Evolutionary conservation across 2,888 invertebrate genomes (phyloP), one percentile per base, ranked within the genome.

Genomic region (Archips crataeganus): DNA sequence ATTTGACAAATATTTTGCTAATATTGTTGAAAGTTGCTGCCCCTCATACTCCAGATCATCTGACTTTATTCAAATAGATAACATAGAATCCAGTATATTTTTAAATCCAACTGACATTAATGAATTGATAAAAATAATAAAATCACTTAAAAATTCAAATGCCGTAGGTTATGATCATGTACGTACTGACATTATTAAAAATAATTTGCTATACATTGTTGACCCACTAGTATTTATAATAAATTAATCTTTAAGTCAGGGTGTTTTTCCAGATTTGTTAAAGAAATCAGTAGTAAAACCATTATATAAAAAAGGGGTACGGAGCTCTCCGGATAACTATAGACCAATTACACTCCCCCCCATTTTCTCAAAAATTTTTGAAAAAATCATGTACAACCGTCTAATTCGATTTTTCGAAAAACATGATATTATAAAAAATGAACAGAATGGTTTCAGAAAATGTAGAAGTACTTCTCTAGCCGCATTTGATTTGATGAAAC

Each of bases 281-380:
- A 79, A 77, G 60, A 10, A 57, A 2, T 74, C 77, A 0, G 51
- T 77, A 3, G 64, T 79, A 0, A 77, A 75, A 45, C 75, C 77
- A 0, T 10, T 79, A 2, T 65, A 57, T 61, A 79, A 79, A 70
- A 76, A 75, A 34, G 75, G 70, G 5, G 60, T 49, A 10, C 62
- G 57, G 10, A 13, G 60, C 45, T 62, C 68, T 0, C 49, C 68
- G 8, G 51, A 42, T 23, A 75, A 75, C 32, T 76, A 78, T 10
- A 63, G 77, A 42, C 76, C 77, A 1, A 74, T 78, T 10, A 65
- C 76, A 5, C 67, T 75, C 2, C 69, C 75, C 36, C 71, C 77
- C 10, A 74, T 75, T 11, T 67, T 77, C 4, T 76, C 76, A 2
- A 77, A 78, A 70, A 47, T 77, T 13, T 69, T 74, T 34, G 78